Evolutionary conservation across 2,113 vertebrate genomes (phyloP), one percentile per base, ranked within the genome.

Genomic region (Hymenochirus boettgeri): DNA sequence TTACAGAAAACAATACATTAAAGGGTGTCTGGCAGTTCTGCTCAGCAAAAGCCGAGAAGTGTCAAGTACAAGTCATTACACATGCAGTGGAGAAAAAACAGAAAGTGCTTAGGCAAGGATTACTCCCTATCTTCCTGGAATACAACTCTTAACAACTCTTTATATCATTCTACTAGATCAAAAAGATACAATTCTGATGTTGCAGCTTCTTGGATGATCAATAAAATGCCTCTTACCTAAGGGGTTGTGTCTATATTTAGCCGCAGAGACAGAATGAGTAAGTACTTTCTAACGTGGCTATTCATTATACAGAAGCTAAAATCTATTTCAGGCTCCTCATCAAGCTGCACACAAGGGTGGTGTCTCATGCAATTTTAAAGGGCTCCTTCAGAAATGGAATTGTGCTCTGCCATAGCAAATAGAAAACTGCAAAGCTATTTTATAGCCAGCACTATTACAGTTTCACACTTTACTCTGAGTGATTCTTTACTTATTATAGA

Each of bases 401-500:
- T 81, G 75, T 71, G 42, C 76, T 63, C 70, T 76, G 69, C 1
- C 0, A 77, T 21, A 48, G 69, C 45, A 50, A 77, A 47, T 75
- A 76, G 73, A 79, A 75, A 70, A 72, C 70, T 75, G 35, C 60
- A 60, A 70, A 65, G 76, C 65, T 76, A 83, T 85, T 86, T 48
- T 35, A 65, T 35, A 39, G 97, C 94, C 95, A 93, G 93, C 77
- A 97, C 88, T 84, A 98, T 98, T 89, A 97, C 96, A 84, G 90
- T 91, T 88, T 97, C 95, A 98, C 93, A 65, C 81, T 93, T 81
- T 97, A 90, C 61, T 97, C 92, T n/a, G 39, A 42, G 39, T 42
- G n/a, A 18, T 42, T 42, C 17, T 5, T 42, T n/a, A 5, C 39
- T 17, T 5, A 13, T 42, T n/a, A 42, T 42, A 15, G 39, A 42